phyloP scores from a whole-genome alignment of 2,113 vertebrate species.

The Corythaeola cristata region DNA sequence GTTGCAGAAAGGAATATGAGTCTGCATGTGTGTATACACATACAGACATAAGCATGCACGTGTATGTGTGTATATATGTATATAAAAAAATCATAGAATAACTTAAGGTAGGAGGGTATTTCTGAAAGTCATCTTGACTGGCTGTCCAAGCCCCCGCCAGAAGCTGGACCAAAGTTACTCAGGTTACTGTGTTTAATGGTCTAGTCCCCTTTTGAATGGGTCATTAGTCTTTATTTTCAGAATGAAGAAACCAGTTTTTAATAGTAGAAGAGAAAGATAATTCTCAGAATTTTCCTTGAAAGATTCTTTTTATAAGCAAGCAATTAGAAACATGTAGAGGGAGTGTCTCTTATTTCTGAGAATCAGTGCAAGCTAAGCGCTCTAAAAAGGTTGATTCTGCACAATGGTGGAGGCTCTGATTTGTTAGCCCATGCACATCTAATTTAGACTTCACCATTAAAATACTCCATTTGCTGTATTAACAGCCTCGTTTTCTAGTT shows the following conservation, averaged over 20 bases:
- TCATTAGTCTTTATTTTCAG: neutral
- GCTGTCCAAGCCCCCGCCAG: neutral
- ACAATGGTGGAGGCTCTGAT: neutral
- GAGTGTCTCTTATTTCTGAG: neutral
- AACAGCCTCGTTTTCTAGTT: neutral
- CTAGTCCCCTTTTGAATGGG: neutral
- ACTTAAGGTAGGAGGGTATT: neutral
- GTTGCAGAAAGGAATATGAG: neutral
- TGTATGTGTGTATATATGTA: neutral
- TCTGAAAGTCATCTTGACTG: neutral
- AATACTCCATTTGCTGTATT: neutral
- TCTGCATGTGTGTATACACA: neutral
- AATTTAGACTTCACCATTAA: neutral
- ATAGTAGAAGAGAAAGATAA: neutral
- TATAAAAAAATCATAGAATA: neutral
- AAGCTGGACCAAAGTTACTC: neutral
- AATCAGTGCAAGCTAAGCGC: neutral
- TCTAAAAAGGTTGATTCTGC: neutral
- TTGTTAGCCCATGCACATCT: neutral
- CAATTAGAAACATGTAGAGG: neutral
- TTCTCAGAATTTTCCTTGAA: neutral
- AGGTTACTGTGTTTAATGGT: neutral
- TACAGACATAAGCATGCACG: fast-evolving
- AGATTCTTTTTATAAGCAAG: neutral
- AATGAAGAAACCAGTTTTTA: neutral